Conservation (phyloP, 2,113 vertebrate species). For the Pedionomus torquatus region DNA sequence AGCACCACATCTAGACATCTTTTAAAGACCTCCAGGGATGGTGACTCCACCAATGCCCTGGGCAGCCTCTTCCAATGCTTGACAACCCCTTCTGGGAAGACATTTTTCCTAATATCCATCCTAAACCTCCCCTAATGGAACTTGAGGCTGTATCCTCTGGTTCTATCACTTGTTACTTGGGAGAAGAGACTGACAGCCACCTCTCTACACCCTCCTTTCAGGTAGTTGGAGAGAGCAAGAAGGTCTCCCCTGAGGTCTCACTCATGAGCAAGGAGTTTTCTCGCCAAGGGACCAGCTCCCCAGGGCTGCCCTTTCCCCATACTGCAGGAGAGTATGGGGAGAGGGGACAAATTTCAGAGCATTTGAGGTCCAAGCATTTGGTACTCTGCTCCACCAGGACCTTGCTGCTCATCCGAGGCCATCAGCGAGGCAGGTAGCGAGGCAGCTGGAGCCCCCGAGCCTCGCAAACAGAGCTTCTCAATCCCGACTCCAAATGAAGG, state of each 20-base stretch:
- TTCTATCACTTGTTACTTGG: not conserved
- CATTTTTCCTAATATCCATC: not conserved
- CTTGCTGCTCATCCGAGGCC: rapidly evolving
- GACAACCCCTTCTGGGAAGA: not conserved
- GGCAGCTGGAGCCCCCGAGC: not conserved
- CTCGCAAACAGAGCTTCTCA: not conserved
- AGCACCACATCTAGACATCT: not conserved
- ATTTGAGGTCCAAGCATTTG: rapidly evolving
- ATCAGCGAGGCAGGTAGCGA: rapidly evolving
- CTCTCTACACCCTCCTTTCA: not conserved
- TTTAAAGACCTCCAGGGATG: not conserved
- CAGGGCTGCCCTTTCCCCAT: not conserved
- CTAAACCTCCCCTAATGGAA: not conserved
- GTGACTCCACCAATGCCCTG: not conserved
- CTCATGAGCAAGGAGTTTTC: not conserved
- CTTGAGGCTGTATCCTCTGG: not conserved
- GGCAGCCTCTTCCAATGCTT: not conserved
- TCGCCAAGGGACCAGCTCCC: not conserved
- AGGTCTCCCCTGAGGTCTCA: not conserved
- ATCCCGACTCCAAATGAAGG: not conserved
- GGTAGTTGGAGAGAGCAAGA: not conserved
- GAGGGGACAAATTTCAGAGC: not conserved
- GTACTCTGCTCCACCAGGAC: not conserved
- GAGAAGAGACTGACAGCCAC: not conserved
- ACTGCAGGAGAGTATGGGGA: rapidly evolving